Base-by-base conservation (phyloP, 2,888 invertebrate genomes). In the Ophion obscuratus region DNA sequence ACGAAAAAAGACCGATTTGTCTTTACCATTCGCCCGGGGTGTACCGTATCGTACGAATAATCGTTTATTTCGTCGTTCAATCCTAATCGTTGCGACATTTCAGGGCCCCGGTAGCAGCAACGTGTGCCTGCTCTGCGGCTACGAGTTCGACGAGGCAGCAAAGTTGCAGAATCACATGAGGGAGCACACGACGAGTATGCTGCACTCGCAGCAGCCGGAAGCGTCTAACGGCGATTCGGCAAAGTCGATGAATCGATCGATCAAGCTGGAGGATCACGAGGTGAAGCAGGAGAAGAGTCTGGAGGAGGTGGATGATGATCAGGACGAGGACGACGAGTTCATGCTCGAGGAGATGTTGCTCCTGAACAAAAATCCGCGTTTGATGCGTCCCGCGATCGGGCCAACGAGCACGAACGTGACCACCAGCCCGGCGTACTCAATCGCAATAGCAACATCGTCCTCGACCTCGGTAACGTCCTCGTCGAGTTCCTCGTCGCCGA, bases 291-390 rank as follows among this genome's bases (percentile, higher is more conserved):
- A 67, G 9, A n/a, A 17, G 7, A 73, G 40, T 53, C 3, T n/a
- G 44, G 70, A 70, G 14, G 62, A 70, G 17, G 61, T 57, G 44
- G 74, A 61, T 7, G 86, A 87, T 7, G 85, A 86, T 5, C 83
- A 87, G 0, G 90, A 90, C 7, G 89, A 91, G 27, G 91, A 92
- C 14, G 92, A 92, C 9, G 92, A 93, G 36, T 94, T 93, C 47
- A 87, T 93, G 17, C 79, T 93, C 5, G 93, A 93, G 20, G 93
- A 93, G 73, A 93, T 93, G 93, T 84, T 93, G 2, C 81, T 93
- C 11, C 84, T 93, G 40, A 92, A 92, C 61, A 91, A 93, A 77
- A 90, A 89, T 74, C 90, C 91, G 0, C 88, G 47, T 73, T 40
- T 70, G 53, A 57, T 40, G 62, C 80, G 73, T 0, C 4, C 61